Conservation (phyloP, 2,113 vertebrate genomes). For the Tringa solitaria region DNA sequence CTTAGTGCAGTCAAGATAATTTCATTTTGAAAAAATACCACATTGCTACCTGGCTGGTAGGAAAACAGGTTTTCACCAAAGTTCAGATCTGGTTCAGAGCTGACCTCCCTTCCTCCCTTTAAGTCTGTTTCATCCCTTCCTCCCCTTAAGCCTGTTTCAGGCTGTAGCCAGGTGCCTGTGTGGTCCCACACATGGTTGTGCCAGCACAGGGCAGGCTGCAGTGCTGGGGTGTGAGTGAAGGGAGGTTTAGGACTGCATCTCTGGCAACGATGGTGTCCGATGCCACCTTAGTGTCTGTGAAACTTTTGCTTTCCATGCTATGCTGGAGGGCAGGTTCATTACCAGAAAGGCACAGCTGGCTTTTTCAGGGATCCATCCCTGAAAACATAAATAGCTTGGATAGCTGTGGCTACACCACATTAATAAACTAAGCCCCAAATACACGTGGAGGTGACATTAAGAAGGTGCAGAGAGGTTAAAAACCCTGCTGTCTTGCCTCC, state of each 20-base stretch:
- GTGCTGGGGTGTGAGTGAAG: not conserved
- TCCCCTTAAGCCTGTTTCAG: too few species aligned
- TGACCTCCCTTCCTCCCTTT: not conserved
- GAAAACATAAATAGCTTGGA: not conserved
- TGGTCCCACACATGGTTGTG: not conserved
- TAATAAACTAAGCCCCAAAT: not conserved
- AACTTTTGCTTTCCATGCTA: not conserved
- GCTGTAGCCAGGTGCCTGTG: not conserved
- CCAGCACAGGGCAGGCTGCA: not conserved
- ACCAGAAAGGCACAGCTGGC: not conserved
- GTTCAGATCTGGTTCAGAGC: not conserved
- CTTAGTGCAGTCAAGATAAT: not conserved
- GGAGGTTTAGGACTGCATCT: not conserved
- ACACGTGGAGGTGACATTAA: not conserved
- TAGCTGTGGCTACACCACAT: rapidly evolving
- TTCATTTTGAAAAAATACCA: not conserved
- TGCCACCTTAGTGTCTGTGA: not conserved
- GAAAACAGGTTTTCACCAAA: not conserved
- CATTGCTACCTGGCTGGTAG: not conserved
- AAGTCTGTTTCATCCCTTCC: too few species aligned
- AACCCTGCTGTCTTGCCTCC: not conserved
- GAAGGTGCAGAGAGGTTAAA: not conserved
- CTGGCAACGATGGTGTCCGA: not conserved
- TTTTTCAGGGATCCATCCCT: not conserved
- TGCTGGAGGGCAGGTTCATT: not conserved